Conservation (phyloP, 2,888 invertebrate genomes). For the Parapristionchus giblindavisi region DNA sequence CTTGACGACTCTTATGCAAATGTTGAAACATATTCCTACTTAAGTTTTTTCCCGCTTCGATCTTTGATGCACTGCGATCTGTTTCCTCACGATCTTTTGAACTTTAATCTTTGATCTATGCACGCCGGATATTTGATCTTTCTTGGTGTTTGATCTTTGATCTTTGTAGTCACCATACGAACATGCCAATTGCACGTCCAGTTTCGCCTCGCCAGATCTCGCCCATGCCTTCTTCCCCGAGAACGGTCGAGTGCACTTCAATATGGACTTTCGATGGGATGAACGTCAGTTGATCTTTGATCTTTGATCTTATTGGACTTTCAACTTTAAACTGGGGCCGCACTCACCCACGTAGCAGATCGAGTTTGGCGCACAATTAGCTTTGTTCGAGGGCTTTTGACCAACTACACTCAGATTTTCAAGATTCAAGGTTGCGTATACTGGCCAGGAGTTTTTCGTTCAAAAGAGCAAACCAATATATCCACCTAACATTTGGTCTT, state of each 20-base stretch:
- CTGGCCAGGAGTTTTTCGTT: too few relatives aligned
- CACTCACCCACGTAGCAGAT: not conserved
- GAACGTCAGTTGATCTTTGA: not conserved
- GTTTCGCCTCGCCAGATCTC: slow-evolving; percentile 15
- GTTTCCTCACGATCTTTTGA: too few relatives aligned
- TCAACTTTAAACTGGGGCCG: not conserved
- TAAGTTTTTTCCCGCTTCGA: too few relatives aligned
- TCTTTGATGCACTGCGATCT: too few relatives aligned
- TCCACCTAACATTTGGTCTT: not conserved
- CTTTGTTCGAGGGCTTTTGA: not conserved
- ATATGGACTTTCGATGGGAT: slow-evolving; percentile 26
- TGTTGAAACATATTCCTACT: too few relatives aligned
- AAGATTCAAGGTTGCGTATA: too few relatives aligned
- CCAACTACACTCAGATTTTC: too few relatives aligned
- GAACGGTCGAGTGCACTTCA: slow-evolving; percentile 24
- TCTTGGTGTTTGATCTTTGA: too few relatives aligned
- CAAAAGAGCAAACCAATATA: not conserved
- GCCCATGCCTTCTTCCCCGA: slow-evolving; percentile 32
- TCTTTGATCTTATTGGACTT: not conserved
- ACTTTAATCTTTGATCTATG: too few relatives aligned
- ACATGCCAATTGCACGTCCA: slow-evolving; percentile 13
- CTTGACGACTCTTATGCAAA: too few relatives aligned
- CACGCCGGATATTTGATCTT: too few relatives aligned
- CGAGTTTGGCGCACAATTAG: not conserved
- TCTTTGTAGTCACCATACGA: slow-evolving; percentile 6